Conservation (phyloP, 1,140 invertebrate species). For the Megathymus violae region DNA sequence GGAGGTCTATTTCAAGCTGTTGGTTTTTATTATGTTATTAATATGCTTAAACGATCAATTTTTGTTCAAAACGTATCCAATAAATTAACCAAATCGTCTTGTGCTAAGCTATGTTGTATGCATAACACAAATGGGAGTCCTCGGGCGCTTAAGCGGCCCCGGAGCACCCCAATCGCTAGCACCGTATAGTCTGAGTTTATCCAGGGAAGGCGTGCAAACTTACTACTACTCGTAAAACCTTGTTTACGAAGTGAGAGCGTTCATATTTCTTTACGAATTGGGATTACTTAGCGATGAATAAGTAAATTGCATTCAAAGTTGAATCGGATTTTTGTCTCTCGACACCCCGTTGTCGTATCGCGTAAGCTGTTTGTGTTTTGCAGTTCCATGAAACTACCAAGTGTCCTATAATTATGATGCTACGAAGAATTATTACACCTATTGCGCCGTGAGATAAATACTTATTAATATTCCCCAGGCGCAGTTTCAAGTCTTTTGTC, state of each 20-base stretch:
- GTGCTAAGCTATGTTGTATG: conserved; percentile 2
- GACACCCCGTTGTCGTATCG: background rate
- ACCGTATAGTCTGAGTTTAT: conserved; percentile 34
- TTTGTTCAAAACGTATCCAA: background rate
- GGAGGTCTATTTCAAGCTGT: too few relatives aligned
- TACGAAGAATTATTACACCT: conserved; percentile 15
- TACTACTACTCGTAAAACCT: conserved; percentile 51
- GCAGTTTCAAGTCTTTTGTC: conserved; percentile 75
- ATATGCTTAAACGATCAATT: background rate
- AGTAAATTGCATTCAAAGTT: conserved; percentile 53
- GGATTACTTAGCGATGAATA: conserved; percentile 57
- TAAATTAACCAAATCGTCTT: background rate
- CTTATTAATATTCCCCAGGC: conserved; percentile 73
- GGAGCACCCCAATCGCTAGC: conserved; percentile 10
- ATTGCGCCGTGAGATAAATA: conserved; percentile 59
- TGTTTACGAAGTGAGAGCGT: conserved; percentile 47
- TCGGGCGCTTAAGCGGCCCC: conserved; percentile 10
- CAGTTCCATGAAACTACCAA: conserved; percentile 53
- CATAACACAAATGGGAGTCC: background rate
- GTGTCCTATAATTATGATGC: conserved; percentile 11
- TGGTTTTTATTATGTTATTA: conserved; percentile 6
- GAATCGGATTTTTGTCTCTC: conserved; percentile 40
- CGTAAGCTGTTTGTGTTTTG: conserved; percentile 26
- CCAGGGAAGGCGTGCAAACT: conserved; percentile 54
- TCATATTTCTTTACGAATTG: conserved; percentile 50